phyloP scores from a whole-genome alignment of 2,797 vertebrate species.

The Potorous gilbertii region DNA sequence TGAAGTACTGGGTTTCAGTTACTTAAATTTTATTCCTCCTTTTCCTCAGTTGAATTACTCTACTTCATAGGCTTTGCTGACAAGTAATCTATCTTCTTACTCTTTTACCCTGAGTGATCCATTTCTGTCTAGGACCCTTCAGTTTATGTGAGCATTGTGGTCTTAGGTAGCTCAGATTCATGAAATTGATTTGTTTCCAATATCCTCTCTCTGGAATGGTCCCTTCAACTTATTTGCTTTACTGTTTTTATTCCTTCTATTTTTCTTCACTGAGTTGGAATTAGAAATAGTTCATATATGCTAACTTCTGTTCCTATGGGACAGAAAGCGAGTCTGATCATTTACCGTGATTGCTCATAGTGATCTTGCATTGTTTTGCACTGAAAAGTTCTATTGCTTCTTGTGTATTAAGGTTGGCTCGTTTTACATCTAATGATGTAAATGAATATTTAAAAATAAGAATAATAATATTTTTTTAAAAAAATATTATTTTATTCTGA shows the following conservation, averaged over 20 bases:
- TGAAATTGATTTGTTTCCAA: conserved; percentile 45
- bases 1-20: conserved; percentile 30
- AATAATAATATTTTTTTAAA: not conserved
- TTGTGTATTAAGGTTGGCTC: not conserved
- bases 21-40: conserved; percentile 31
- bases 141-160: not conserved
- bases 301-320: not conserved
- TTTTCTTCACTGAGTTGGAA: conserved; percentile 19
- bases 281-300: conserved; percentile 22
- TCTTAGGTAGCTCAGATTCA: conserved; percentile 11
- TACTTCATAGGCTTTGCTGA: conserved; percentile 35
- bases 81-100: conserved; percentile 45
- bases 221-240: conserved; percentile 36
- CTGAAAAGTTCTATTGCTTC: not conserved
- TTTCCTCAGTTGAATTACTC: conserved; percentile 9
- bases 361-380: not conserved
- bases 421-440: not conserved
- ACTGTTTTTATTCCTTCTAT: conserved; percentile 55
- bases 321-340: conserved; percentile 23
- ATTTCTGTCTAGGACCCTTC: conserved; percentile 47
- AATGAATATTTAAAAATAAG: no score
- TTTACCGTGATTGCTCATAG: not conserved
- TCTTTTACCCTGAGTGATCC: conserved; percentile 54
- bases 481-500: not conserved
- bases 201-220: conserved; percentile 19